Evolutionary conservation across 2,888 invertebrate genomes (phyloP).

Genomic region (Galerucella nymphaeae): DNA sequence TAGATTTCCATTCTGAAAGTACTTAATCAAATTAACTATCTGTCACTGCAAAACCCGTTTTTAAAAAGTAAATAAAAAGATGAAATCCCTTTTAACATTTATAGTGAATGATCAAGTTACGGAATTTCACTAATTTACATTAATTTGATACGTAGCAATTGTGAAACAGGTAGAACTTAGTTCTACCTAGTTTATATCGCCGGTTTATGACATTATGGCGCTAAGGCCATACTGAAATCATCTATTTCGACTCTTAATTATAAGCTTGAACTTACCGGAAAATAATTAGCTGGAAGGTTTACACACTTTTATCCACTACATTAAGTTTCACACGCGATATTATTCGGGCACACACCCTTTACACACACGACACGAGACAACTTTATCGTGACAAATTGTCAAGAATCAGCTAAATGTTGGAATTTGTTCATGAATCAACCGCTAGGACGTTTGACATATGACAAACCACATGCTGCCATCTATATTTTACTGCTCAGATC

Average conservation of each 20-base stretch:
- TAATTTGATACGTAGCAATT: conserved; percentile 27
- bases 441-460: conserved; percentile 23
- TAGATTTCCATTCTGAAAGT: not conserved
- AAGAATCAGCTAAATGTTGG: conserved; percentile 48
- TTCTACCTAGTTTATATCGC: conserved; percentile 21
- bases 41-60: conserved; percentile 21
- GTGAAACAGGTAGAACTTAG: conserved; percentile 20
- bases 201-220: conserved; percentile 46
- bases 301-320: conserved; percentile 57
- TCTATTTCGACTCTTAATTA: conserved; percentile 1
- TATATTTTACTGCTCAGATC: not conserved
- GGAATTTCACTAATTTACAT: conserved; percentile 30
- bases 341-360: conserved; percentile 58
- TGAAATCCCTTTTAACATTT: conserved; percentile 28
- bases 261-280: conserved; percentile 49
- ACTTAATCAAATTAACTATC: conserved; percentile 25
- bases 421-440: conserved; percentile 28
- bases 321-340: conserved; percentile 55
- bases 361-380: conserved; percentile 50
- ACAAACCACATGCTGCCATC: conserved; percentile 12
- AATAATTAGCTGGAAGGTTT: conserved; percentile 46
- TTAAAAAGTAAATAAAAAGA: conserved; percentile 30
- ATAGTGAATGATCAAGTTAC: conserved; percentile 20
- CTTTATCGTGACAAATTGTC: conserved; percentile 56
- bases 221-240: conserved; percentile 34